A percentile compares a stretch with the other conserved stretches of the same genome.
These are phyloP conservation scores for Phoxinus dragarum DNA, from an alignment of 2,797 vertebrate species.

Conservation along the genomic window DNA sequence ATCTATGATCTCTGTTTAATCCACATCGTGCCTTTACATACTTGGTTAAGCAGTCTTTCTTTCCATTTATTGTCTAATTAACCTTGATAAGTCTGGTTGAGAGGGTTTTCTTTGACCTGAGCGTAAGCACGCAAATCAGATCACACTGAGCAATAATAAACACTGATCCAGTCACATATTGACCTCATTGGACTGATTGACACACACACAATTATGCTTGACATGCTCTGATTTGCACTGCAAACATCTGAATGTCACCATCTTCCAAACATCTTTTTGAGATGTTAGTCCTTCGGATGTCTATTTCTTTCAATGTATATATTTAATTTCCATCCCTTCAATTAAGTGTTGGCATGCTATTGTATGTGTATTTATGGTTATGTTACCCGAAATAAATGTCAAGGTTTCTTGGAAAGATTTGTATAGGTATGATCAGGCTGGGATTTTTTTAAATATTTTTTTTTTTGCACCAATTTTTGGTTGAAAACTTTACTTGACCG, in stretches of 20 bases:
- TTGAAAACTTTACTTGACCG: neutral
- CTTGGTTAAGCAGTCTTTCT: neutral
- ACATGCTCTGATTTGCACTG: neutral
- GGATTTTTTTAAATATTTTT: neutral
- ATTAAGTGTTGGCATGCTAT: neutral
- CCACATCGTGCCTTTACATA: neutral
- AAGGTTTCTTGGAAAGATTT: neutral
- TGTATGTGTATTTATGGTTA: neutral
- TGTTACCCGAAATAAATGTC: neutral
- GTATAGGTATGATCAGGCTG: neutral
- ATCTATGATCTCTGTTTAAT: neutral
- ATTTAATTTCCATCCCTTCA: neutral
- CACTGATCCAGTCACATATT: constrained; percentile 15
- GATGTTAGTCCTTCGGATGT: neutral
- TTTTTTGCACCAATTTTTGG: neutral
- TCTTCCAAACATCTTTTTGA: neutral
- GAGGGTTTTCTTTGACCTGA: constrained; percentile 47
- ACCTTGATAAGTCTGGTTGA: constrained; percentile 40
- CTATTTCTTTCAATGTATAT: neutral
- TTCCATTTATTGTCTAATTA: constrained; percentile 16
- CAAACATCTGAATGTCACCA: neutral
- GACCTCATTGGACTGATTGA: constrained; percentile 37
- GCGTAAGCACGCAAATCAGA: constrained; percentile 9
- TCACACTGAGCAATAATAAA: constrained; percentile 33
- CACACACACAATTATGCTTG: constrained; percentile 6